Base-by-base conservation (phyloP, 2,113 vertebrate species). In the Aspidoscelis tigris region DNA sequence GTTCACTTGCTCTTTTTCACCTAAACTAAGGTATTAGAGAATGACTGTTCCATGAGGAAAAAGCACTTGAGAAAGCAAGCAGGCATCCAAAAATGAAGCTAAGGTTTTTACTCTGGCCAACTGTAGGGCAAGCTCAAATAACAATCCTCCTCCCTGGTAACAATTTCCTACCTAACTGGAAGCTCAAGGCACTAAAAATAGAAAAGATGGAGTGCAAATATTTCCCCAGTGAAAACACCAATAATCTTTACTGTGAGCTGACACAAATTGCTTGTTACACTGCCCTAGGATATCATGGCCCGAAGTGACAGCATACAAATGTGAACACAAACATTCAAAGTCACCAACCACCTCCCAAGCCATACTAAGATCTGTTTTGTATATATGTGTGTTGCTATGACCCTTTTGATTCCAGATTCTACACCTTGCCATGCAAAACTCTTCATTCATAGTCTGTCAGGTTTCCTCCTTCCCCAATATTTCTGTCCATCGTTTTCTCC, bases 221-320 rank as follows among this genome's bases (percentile, higher is more conserved):
- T 82, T 88, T 81, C 92, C 81, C 87, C 85, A 75, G 88, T 88
- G 89, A 94, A 94, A 95, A 92, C 72, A 89, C 72, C 90, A 81
- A 84, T 90, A 89, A 90, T 92, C 85, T 93, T 92, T 89, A 88
- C 89, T 69, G 18, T 84, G 88, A 91, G 82, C 91, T 88, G 88
- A 88, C 88, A 90, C 7, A 80, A 91, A 90, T 79, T 86, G 88
- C 88, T 92, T 92, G 89, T 88, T 92, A 84, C 79, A 53, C 61
- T 84, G 91, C 89, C 93, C 85, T 87, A 94, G 86, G 88, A 92
- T 79, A 89, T 79, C 84, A 47, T 68, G 89, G 89, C 88, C 88
- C 1, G 68, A 87, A 84, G 88, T 21, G 7, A 86, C 77, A 90
- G 89, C 78, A 20, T 53, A 44, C 0, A 6, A 41, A 41, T 55